Base-by-base conservation (phyloP, 2,113 vertebrate species). In the Polypterus bichir region DNA sequence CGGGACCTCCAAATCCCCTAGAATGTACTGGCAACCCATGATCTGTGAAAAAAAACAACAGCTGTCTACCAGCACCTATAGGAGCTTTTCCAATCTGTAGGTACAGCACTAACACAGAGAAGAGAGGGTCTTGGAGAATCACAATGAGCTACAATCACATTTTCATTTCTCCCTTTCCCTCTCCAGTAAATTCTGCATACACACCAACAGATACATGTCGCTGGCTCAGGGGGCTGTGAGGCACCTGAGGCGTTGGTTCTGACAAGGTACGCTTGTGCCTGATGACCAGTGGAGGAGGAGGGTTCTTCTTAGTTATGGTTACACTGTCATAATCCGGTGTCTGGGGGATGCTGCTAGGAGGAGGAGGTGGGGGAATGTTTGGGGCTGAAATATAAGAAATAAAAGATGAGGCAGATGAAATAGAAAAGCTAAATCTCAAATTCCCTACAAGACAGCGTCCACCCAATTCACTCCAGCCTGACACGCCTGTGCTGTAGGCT, bases 221-320 rank as follows among this genome's bases (percentile, higher is more conserved):
- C 2, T 55, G 62, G 48, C 67, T 65, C 54, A 68, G 74, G 0
- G 78, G 77, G 51, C 79, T 78, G 64, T 70, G 69, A 0, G 64
- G 79, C 6, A 79, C 68, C 48, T 68, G 71, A 9, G 78, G 71
- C 0, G 54, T 54, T 2, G 77, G 78, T 64, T 86, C 81, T 0
- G 77, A 85, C 9, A 79, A 73, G 6, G 75, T 77, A 7, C 69
- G 65, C 67, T 82, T 84, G 72, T 85, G 80, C 8, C 78, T 76
- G 53, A 75, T 75, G 60, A 62, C 71, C 5, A 74, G 63, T 27
- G 75, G 67, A 6, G 70, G 72, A 58, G 73, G 74, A 48, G 73
- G 77, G 57, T 62, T 76, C 59, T 69, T 66, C 60, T 69, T 81
- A 58, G 70, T 78, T 47, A 49, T 62, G 48, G 66, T 60, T 62